Evolutionary conservation across 2,888 invertebrate species (phyloP).

Genomic region (Idaea straminata): DNA sequence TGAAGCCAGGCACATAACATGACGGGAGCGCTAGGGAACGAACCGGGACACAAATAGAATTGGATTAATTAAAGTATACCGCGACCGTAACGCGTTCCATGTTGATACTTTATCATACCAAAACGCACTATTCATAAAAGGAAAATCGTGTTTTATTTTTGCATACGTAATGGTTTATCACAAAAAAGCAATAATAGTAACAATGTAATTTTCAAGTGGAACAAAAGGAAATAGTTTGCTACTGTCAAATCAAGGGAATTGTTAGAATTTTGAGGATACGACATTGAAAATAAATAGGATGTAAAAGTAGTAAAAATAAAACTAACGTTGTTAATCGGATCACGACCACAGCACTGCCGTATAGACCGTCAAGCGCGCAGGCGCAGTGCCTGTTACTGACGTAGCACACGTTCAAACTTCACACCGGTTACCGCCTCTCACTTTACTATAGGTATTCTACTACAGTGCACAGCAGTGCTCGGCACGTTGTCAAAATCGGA

Average conservation of each 20-base stretch:
- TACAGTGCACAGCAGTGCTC: constrained; percentile 16
- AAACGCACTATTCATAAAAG: constrained; percentile 21
- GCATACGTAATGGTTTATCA: constrained; percentile 40
- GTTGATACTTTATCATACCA: constrained; percentile 38
- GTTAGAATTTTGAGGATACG: constrained; percentile 25
- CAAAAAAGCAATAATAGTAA: constrained; percentile 35
- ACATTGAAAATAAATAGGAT: constrained; percentile 40
- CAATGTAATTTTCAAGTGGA: constrained; percentile 17
- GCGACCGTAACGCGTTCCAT: constrained; percentile 42
- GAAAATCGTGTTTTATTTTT: constrained; percentile 35
- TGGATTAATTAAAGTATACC: constrained; percentile 65
- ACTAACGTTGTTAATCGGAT: constrained; percentile 80
- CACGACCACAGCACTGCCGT: constrained; percentile 78
- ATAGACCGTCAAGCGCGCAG: constrained; percentile 77
- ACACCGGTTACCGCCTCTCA: constrained; percentile 48
- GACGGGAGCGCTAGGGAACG: constrained; percentile 57
- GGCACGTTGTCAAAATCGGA: not conserved
- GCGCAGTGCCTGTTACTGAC: constrained; percentile 77
- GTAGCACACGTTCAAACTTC: constrained; percentile 73
- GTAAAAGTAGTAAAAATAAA: constrained; percentile 33
- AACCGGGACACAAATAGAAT: constrained; percentile 68
- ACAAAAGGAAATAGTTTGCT: constrained; percentile 8
- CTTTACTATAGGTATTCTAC: not conserved
- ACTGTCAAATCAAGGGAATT: constrained; percentile 56
- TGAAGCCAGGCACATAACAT: constrained; percentile 58